Base-by-base conservation (phyloP, 2,888 invertebrate genomes). In the Cepaea hortensis region DNA sequence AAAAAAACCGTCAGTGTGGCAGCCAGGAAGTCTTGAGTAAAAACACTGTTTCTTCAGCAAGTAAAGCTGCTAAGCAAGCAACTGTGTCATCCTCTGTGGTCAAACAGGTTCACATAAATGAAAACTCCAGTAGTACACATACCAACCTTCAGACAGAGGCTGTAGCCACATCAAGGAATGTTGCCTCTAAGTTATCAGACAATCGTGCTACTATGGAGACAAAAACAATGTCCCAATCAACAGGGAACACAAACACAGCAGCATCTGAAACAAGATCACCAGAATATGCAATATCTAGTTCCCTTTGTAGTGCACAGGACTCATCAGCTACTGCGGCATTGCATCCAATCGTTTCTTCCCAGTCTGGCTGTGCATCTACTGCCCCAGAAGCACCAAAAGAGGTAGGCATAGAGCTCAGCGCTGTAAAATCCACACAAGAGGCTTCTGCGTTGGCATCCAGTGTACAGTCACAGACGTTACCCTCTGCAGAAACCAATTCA, bases 21-120 rank as follows among this genome's bases (percentile, higher is more conserved):
- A 91, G 91, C 81, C 90, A 91, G 84, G 91, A 91, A 82, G 76
- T 90, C 23, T 76, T 91, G 13, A 80, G 85, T 48, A 80, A 81
- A 18, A 87, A 87, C n/a, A 73, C 65, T 61, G 81, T 55, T 50
- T 72, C 83, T 65, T 87, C 84, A 84, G 73, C 81, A 77, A 80
- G 75, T 84, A 81, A 85, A 65, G 77, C 18, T 72, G 46, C 75
- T 65, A 80, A 80, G n/a, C 70, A 61, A 50, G 86, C 7, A n/a
- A 46, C 65, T 23, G 35, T 11, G 20, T n/a, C 72, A 72, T 20
- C 82, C 15, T 18, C 48, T n/a, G 23, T n/a, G 3, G 50, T 23
- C 75, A 73, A 72, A 72, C 77, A 15, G 72, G 62, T 5, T 62
- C 62, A 70, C 75, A 50, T 50, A 3, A 68, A 35, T 70, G 46